Evolutionary conservation across 2,888 invertebrate genomes (phyloP).

Genomic region (Caenorhabditis sulstoni): DNA sequence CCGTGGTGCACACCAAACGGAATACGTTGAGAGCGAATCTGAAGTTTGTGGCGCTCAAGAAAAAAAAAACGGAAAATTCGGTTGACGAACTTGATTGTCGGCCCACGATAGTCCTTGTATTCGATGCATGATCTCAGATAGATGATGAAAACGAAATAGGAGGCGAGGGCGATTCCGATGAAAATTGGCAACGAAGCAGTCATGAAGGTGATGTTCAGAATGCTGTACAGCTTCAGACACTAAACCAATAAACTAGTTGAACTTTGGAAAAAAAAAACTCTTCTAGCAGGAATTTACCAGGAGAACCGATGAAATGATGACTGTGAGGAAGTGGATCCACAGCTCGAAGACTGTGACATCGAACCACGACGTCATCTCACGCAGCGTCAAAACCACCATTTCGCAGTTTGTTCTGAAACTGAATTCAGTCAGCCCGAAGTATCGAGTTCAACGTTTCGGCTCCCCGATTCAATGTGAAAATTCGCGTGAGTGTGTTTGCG

Average conservation of each 20-base stretch:
- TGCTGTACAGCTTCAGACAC: slow-evolving; percentile 53
- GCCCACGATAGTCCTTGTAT: slow-evolving; percentile 85
- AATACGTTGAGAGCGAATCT: slow-evolving; percentile 68
- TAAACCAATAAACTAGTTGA: slow-evolving; percentile 29
- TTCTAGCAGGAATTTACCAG: slow-evolving; percentile 83
- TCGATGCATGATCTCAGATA: slow-evolving; percentile 91
- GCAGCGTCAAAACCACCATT: slow-evolving; percentile 86
- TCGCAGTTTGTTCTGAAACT: neutral
- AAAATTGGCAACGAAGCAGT: slow-evolving; percentile 92
- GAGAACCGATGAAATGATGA: slow-evolving; percentile 90
- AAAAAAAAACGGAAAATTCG: neutral
- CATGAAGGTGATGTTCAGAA: slow-evolving; percentile 87
- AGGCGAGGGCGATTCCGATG: slow-evolving; percentile 92
- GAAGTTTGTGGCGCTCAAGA: slow-evolving; percentile 12
- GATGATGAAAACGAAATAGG: slow-evolving; percentile 95
- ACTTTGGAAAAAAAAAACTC: slow-evolving; percentile 4
- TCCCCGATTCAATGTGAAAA: neutral
- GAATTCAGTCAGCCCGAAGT: too few relatives aligned
- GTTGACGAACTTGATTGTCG: slow-evolving; percentile 63
- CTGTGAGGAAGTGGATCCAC: slow-evolving; percentile 90
- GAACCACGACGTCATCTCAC: slow-evolving; percentile 93
- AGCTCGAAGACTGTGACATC: slow-evolving; percentile 96
- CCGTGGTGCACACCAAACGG: slow-evolving; percentile 59
- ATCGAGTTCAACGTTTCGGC: too few relatives aligned
- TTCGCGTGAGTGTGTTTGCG: slow-evolving; percentile 25